Evolutionary conservation across 2,888 invertebrate genomes (phyloP).

Genomic region (Nezara viridula): DNA sequence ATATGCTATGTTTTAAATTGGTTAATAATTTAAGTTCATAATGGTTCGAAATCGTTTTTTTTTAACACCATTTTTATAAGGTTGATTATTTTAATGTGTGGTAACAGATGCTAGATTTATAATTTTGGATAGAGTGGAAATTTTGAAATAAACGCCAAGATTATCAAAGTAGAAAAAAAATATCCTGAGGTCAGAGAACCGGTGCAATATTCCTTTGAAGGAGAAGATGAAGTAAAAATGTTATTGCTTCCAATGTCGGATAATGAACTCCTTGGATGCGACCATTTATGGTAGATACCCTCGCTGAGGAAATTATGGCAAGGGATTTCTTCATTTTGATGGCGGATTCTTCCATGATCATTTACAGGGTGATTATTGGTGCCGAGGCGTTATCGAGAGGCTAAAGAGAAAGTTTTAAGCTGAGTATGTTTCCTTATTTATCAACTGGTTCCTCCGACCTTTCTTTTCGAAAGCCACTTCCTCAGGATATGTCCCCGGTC

Average conservation of each 20-base stretch:
- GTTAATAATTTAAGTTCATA: too few species aligned
- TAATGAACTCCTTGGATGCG: neutral
- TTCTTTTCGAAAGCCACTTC: slow-evolving; percentile 24
- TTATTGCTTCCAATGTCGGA: slow-evolving; percentile 37
- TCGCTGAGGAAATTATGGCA: neutral
- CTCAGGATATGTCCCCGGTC: slow-evolving; percentile 7
- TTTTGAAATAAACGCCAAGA: neutral
- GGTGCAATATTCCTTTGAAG: slow-evolving; percentile 37
- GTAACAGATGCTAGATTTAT: too few species aligned
- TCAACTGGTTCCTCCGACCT: slow-evolving; percentile 25
- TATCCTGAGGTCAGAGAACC: neutral
- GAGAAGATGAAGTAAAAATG: slow-evolving; percentile 34
- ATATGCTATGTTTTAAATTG: too few species aligned
- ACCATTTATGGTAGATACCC: slow-evolving; percentile 11
- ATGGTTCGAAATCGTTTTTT: too few species aligned
- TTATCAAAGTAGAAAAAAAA: neutral
- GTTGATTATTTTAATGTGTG: too few species aligned
- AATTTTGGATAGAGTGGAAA: too few species aligned
- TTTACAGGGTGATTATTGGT: slow-evolving; percentile 32
- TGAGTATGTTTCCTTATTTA: slow-evolving; percentile 46
- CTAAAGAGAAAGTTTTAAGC: slow-evolving; percentile 39
- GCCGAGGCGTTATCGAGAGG: neutral
- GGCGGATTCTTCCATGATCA: slow-evolving; percentile 45
- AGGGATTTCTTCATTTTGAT: slow-evolving; percentile 41
- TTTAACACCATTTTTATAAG: too few species aligned